A percentile compares a stretch with the other conserved stretches of the same genome.
These are phyloP conservation scores for Taphrorychus bicolor DNA, from an alignment of 2,888 invertebrate genomes.

Conservation along the genomic window DNA sequence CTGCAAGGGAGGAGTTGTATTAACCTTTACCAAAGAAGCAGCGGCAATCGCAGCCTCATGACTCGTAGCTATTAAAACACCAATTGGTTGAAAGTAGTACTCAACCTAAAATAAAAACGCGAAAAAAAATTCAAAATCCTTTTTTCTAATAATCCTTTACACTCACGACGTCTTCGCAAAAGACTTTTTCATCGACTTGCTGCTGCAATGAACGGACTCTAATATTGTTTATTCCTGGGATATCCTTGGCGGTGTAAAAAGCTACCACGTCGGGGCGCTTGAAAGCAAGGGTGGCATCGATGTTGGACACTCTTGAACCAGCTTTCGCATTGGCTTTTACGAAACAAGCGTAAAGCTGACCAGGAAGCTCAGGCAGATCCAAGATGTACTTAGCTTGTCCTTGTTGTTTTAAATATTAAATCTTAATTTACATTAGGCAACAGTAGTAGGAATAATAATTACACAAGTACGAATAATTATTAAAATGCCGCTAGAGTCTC, in stretches of 20 bases:
- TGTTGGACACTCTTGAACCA: conserved; percentile 66
- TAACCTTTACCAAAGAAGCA: conserved; percentile 65
- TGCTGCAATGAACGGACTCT: conserved; percentile 50
- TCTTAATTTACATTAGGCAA: too few species aligned
- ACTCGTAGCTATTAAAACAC: conserved; percentile 72
- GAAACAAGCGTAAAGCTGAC: conserved; percentile 76
- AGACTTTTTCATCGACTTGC: conserved; percentile 55
- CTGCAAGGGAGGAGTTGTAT: conserved; percentile 61
- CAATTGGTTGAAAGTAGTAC: conserved; percentile 76
- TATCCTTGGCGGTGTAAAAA: conserved; percentile 70
- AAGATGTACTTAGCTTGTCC: conserved; percentile 82
- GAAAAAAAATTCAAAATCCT: background rate
- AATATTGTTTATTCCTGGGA: conserved; percentile 74
- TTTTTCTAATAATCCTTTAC: conserved; percentile 50
- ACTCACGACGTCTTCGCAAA: conserved; percentile 63
- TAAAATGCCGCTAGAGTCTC: too few species aligned
- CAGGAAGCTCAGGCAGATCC: conserved; percentile 71
- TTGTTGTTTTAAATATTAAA: too few species aligned
- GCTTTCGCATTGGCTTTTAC: conserved; percentile 66
- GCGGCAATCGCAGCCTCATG: conserved; percentile 67
- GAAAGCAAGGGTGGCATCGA: conserved; percentile 72
- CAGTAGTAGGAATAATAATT: too few species aligned
- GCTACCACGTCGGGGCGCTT: conserved; percentile 71
- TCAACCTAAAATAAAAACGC: conserved; percentile 63
- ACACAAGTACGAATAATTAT: too few species aligned